Base-by-base conservation (phyloP, 2,797 vertebrate genomes). In the Alauda arvensis region DNA sequence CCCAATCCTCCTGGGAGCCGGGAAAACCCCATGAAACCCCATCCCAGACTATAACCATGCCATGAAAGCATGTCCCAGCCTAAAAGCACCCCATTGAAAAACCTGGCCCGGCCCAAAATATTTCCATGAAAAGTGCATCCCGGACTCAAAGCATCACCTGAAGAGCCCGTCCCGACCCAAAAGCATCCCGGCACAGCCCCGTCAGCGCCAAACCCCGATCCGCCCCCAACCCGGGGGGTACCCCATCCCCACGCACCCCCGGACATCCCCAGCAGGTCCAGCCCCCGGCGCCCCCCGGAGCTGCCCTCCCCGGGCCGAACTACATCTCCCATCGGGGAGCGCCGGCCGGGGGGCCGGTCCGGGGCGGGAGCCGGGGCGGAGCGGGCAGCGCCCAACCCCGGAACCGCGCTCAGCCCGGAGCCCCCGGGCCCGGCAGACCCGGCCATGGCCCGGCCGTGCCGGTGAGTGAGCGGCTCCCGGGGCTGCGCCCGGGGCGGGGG, bases 241-340 rank as follows among this genome's bases (percentile, higher is more conserved):
- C 7, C 33, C 8, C 6, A 23, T 18, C 11, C 18, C 11, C 49
- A 8, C 1, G 6, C 25, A 9, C 3, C 10, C 17, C 18, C 31
- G 9, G 4, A 10, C 23, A 57, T 4, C 33, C 37, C 12, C 56
- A 26, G 61, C 6, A 3, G 24, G 14, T 46, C 43, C 66, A 16
- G 24, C 25, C 29, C 46, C 23, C 42, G 5, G 29, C 24, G 15
- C 6, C 14, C 55, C 60, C 13, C 17, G 28, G 23, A 12, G 37
- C 56, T 43, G 45, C 52, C 23, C 39, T 21, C 33, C 16, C 8
- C 37, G 25, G 33, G 15, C 24, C 12, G 76, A 39, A 84, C 92
- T 81, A 69, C 83, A 72, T 34, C 66, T 87, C 78, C 91, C 89
- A 16, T 72, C 69, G 69, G 72, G 77, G 72, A 62, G 40, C 63